Evolutionary conservation across 1,140 invertebrate genomes (phyloP).

Genomic region (Apis florea): DNA sequence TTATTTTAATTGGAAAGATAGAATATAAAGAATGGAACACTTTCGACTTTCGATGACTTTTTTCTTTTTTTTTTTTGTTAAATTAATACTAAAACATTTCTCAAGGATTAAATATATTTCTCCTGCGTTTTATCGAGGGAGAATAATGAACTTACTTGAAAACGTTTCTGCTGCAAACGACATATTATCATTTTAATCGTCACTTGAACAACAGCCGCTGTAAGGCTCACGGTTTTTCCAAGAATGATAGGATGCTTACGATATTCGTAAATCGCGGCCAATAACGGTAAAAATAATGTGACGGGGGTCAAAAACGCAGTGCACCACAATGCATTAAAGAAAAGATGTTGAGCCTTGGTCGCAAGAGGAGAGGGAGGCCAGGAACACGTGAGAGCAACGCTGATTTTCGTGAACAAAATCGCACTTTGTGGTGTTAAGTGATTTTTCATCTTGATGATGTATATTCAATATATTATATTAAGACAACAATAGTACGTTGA

Average conservation of each 20-base stretch:
- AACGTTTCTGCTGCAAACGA: conserved; percentile 20
- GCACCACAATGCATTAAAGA: conserved; percentile 26
- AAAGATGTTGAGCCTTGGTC: not conserved
- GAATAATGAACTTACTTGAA: conserved; percentile 27
- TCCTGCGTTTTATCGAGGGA: too few species aligned
- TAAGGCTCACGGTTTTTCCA: conserved; percentile 28
- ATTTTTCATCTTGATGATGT: not conserved
- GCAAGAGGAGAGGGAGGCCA: conserved; percentile 28
- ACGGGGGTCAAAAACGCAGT: not conserved
- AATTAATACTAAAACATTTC: too few species aligned
- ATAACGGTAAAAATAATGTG: conserved; percentile 20
- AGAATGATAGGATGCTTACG: conserved; percentile 20
- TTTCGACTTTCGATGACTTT: too few species aligned
- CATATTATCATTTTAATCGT: conserved; percentile 38
- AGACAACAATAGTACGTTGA: not conserved
- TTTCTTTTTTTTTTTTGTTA: too few species aligned
- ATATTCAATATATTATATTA: not conserved
- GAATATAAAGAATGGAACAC: too few species aligned
- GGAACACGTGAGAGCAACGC: conserved; percentile 9
- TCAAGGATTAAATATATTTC: not conserved
- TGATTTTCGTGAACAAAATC: conserved; percentile 40
- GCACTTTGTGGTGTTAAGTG: not conserved
- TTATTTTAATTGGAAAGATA: too few species aligned
- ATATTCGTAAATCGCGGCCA: conserved; percentile 14
- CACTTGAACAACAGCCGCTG: conserved; percentile 27